Base-by-base conservation (phyloP, 2,797 vertebrate species). In the Falco peregrinus region DNA sequence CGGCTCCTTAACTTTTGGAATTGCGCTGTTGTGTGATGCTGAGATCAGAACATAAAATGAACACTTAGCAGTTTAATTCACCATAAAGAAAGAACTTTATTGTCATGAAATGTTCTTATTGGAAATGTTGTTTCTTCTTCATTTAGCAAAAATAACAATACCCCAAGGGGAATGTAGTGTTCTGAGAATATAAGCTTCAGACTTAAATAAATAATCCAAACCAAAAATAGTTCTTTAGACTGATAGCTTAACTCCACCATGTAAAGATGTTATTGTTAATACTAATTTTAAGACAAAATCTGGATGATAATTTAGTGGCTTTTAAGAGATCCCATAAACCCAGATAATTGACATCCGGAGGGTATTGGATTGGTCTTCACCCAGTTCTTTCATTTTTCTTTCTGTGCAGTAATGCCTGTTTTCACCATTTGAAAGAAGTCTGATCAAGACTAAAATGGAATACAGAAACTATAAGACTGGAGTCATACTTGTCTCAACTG, bases 91-190 rank as follows among this genome's bases (percentile, higher is more conserved):
- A 87, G 92, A 94, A 96, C 79, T 95, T 94, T 73, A 95, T 93
- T 88, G 93, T 96, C 84, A 95, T 76, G 92, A 94, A 97, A 91
- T 79, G 82, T 89, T 95, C 93, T 91, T 92, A 88, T 93, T 8
- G 37, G 76, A 97, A 96, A 91, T 89, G 90, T 85, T 96, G 93
- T 95, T 97, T 96, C 96, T 97, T 97, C 93, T 93, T 97, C 94
- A 96, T 93, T 97, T 97, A 76, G 92, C 92, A 96, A 96, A 96
- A 97, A 95, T 93, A 97, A 97, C 94, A 93, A 97, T 90, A 91
- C 76, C 95, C 94, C 90, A 95, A 90, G 94, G 92, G 93, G 82
- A 81, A 93, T 19, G 73, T 37, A 76, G 54, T 50, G 16, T 83
- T 79, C 39, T 65, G 85, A 91, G 89, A 91, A 73, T 93, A 79